Evolutionary conservation across 1,140 invertebrate species (phyloP).

Genomic region (Batillaria attramentaria): DNA sequence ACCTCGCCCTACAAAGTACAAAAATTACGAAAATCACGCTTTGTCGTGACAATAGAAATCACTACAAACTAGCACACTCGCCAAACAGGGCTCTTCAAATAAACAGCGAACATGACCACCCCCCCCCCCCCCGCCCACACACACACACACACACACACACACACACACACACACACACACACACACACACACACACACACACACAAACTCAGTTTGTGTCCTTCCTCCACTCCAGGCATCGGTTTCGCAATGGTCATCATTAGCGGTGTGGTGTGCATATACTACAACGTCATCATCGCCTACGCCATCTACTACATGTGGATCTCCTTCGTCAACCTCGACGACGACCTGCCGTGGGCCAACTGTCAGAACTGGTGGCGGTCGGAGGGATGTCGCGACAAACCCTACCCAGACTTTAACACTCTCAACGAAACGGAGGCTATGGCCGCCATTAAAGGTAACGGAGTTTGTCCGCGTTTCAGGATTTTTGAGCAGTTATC

Average conservation of each 20-base stretch:
- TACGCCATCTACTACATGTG: slow-evolving; percentile 70
- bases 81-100: neutral
- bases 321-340: slow-evolving; percentile 60
- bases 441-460: neutral
- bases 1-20: neutral
- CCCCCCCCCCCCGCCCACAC: neutral
- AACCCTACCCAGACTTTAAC: slow-evolving; percentile 3
- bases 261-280: slow-evolving; percentile 64
- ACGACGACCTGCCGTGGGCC: slow-evolving; percentile 59
- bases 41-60: neutral
- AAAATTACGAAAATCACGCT: neutral
- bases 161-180: slow-evolving; percentile 16
- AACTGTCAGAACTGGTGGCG: slow-evolving; percentile 53
- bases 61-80: neutral
- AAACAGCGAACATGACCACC: neutral
- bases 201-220: neutral
- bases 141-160: neutral
- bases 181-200: slow-evolving; percentile 18
- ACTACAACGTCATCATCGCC: slow-evolving; percentile 71
- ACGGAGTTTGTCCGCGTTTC: too few relatives aligned
- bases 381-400: slow-evolving; percentile 20
- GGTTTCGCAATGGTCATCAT: slow-evolving; percentile 67
- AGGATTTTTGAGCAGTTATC: too few relatives aligned
- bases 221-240: slow-evolving; percentile 48
- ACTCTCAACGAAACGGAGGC: slow-evolving; percentile 8